Evolutionary conservation across 2,888 invertebrate species (phyloP).

Genomic region (Leucania comma): DNA sequence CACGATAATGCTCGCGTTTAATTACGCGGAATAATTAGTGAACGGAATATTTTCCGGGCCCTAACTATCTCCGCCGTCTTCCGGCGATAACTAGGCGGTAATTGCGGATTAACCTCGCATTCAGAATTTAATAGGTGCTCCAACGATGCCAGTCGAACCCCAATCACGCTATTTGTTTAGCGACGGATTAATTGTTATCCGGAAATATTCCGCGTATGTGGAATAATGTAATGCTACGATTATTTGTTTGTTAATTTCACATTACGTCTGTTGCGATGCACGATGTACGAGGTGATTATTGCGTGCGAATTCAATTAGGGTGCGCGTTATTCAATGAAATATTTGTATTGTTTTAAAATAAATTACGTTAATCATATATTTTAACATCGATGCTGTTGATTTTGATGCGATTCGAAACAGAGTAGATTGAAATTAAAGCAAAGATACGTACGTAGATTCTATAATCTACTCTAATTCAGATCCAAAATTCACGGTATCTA

Average conservation of each 20-base stretch:
- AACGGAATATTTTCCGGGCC: conserved; percentile 91
- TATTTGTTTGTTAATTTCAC: conserved; percentile 61
- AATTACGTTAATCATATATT: conserved; percentile 33
- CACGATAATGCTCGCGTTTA: conserved; percentile 90
- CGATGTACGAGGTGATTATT: conserved; percentile 56
- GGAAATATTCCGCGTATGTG: conserved; percentile 75
- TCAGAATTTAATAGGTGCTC: conserved; percentile 89
- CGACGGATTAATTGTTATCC: conserved; percentile 84
- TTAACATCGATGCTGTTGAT: conserved; percentile 17
- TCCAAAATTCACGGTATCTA: conserved; percentile 27
- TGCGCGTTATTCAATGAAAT: conserved; percentile 48
- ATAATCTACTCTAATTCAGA: not conserved
- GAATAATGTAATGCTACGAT: conserved; percentile 58
- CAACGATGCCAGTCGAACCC: conserved; percentile 78
- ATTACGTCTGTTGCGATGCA: conserved; percentile 52
- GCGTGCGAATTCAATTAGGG: conserved; percentile 48
- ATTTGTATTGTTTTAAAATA: conserved; percentile 42
- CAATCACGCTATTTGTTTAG: conserved; percentile 86
- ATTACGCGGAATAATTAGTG: conserved; percentile 91
- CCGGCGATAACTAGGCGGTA: conserved; percentile 91
- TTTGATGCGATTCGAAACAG: not conserved
- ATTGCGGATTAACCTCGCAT: conserved; percentile 90
- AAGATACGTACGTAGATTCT: too few relatives aligned
- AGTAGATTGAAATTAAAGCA: not conserved
- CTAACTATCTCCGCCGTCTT: conserved; percentile 90